phyloP scores from a whole-genome alignment of 2,113 vertebrate species.

The Vulpes lagopus region DNA sequence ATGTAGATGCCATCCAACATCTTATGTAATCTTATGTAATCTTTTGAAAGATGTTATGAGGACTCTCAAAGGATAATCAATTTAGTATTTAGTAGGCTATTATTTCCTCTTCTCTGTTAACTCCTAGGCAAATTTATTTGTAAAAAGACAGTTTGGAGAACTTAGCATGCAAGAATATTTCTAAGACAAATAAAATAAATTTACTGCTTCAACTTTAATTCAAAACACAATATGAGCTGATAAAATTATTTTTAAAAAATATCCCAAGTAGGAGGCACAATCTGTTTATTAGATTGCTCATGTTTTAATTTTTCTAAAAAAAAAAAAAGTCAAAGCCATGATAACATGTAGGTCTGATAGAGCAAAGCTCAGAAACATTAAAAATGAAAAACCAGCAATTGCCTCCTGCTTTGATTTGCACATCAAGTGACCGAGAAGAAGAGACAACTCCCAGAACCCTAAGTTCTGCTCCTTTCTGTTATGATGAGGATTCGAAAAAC shows the following conservation, averaged over 20 bases:
- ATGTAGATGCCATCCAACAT: background rate
- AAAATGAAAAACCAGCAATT: background rate
- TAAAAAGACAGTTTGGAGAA: background rate
- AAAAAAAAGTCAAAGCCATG: background rate
- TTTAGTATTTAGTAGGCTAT: background rate
- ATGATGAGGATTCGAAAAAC: background rate
- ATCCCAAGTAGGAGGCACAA: constrained; percentile 45
- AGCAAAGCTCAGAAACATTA: background rate
- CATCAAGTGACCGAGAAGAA: background rate
- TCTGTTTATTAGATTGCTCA: constrained; percentile 67
- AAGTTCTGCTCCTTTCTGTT: background rate
- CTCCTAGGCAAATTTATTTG: background rate
- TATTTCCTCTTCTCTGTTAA: background rate
- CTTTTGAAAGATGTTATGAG: background rate
- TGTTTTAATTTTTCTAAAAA: background rate
- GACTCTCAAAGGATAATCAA: background rate
- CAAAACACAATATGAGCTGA: constrained; percentile 47
- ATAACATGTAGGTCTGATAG: background rate
- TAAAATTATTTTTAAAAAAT: constrained; percentile 42
- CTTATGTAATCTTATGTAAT: background rate
- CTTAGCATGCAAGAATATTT: background rate
- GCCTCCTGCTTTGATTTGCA: background rate
- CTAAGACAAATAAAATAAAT: constrained; percentile 37
- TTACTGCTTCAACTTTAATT: constrained; percentile 48
- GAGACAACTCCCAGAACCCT: background rate